A percentile compares a stretch with the other conserved stretches of the same genome.
phyloP scores from a whole-genome alignment of 2,888 invertebrate genomes.

The Dynastes grantii region DNA sequence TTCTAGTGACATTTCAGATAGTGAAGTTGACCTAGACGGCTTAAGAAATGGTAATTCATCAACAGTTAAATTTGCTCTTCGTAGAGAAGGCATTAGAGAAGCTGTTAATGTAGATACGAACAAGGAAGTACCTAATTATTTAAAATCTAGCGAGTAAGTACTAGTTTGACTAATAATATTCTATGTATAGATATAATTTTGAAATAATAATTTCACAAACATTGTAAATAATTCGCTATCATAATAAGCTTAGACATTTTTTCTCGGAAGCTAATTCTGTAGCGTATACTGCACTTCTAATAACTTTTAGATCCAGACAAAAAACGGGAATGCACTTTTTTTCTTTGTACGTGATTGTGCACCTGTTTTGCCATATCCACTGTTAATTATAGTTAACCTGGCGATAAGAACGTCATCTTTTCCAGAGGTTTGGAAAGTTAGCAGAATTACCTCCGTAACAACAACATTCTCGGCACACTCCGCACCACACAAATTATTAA shows the following conservation, averaged over 20 bases:
- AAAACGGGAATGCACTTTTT: too few relatives aligned
- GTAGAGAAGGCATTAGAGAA: constrained; percentile 49
- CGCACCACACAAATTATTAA: too few relatives aligned
- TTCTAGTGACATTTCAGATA: not conserved
- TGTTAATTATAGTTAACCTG: too few relatives aligned
- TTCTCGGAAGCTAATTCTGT: too few relatives aligned
- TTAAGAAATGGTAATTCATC: not conserved
- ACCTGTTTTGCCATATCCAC: too few relatives aligned
- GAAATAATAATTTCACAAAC: not conserved
- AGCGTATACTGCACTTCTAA: too few relatives aligned
- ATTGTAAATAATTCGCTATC: not conserved
- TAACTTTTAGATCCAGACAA: too few relatives aligned
- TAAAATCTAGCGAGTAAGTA: constrained; percentile 46
- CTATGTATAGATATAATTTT: not conserved
- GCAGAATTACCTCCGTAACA: too few relatives aligned
- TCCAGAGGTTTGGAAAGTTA: too few relatives aligned
- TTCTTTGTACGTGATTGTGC: too few relatives aligned
- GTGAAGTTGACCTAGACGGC: not conserved
- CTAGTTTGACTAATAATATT: not conserved
- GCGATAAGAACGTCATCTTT: too few relatives aligned
- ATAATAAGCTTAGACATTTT: not conserved
- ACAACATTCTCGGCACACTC: too few relatives aligned
- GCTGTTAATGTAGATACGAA: constrained; percentile 36
- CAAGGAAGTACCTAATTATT: constrained; percentile 36
- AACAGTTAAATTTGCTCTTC: not conserved